Evolutionary conservation across 2,113 vertebrate genomes (phyloP), one percentile per base, ranked within the genome.

Genomic region (Carassius auratus): DNA sequence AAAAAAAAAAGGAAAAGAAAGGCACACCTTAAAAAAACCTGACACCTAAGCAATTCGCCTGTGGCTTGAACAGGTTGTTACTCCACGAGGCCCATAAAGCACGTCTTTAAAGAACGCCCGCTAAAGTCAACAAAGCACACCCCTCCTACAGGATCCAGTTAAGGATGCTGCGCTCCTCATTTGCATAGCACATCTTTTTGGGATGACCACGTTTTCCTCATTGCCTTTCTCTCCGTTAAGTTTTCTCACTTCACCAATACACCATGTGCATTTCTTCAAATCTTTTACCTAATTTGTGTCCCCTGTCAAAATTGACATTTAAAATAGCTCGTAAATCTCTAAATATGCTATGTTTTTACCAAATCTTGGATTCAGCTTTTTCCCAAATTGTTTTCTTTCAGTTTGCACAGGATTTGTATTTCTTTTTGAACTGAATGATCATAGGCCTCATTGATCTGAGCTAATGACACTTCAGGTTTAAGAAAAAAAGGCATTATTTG

Each of bases 111-210:
- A 87, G 79, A 86, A 81, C 79, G 52, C 17, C 42, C 38, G 74
- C 69, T 71, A 88, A 85, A 89, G 88, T 89, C 85, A 90, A 91
- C 88, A 90, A 21, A 55, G 8, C 50, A 55, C 61, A 76, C 83
- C 85, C 64, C 78, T 86, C 79, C 83, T 89, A 83, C 90, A 91
- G 89, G 89, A 91, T 91, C 38, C 85, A 89, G 83, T 86, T 59
- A 68, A 90, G 88, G 89, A 90, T 89, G 87, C 83, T 81, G 42
- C 33, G 59, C 61, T 84, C 13, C 8, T 48, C 87, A 88, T 88
- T 88, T 87, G 83, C 83, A 88, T 90, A 83, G 68, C 30, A 84
- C 81, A 88, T 89, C 76, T 85, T 84, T n/a, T 17, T 50, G 59
- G 64, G 52, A 50, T 10, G 50, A 45, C 21, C 21, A 14, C 5